A percentile compares a stretch with the other conserved stretches of the same genome.
These are phyloP conservation scores for Drosophila paracracens DNA, from an alignment of 2,888 invertebrate species.

Conservation along the genomic window DNA sequence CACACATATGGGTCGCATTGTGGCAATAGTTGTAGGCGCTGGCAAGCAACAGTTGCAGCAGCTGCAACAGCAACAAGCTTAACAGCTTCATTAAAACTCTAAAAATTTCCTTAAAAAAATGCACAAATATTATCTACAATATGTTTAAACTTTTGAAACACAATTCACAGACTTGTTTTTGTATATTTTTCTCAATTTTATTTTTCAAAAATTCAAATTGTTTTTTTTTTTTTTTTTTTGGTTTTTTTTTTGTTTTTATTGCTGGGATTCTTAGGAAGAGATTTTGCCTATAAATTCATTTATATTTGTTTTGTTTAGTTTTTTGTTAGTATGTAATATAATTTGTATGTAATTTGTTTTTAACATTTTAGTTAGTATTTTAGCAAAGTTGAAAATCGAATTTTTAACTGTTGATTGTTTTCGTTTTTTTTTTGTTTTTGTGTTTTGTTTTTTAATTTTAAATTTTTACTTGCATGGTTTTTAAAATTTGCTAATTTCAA, in stretches of 20 bases:
- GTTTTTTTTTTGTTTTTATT: conserved; percentile 33
- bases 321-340: conserved; percentile 51
- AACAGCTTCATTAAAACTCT: conserved; percentile 7
- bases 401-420: conserved; percentile 55
- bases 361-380: conserved; percentile 43
- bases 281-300: conserved; percentile 72
- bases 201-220: conserved; percentile 59
- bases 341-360: conserved; percentile 50
- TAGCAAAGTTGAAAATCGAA: conserved; percentile 59
- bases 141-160: not conserved
- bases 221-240: conserved; percentile 29
- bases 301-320: conserved; percentile 36
- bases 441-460: not conserved
- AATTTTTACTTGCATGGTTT: conserved; percentile 4
- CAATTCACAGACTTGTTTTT: conserved; percentile 19
- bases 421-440: conserved; percentile 23
- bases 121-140: not conserved
- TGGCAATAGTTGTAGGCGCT: conserved; percentile 51
- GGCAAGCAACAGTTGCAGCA: not conserved
- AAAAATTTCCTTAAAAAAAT: not conserved
- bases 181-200: conserved; percentile 44
- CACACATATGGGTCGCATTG: conserved; percentile 31
- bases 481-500: conserved; percentile 31
- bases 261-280: conserved; percentile 69
- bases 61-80: not conserved